Conservation (phyloP, 2,113 vertebrate species). For the Thunnus thynnus region DNA sequence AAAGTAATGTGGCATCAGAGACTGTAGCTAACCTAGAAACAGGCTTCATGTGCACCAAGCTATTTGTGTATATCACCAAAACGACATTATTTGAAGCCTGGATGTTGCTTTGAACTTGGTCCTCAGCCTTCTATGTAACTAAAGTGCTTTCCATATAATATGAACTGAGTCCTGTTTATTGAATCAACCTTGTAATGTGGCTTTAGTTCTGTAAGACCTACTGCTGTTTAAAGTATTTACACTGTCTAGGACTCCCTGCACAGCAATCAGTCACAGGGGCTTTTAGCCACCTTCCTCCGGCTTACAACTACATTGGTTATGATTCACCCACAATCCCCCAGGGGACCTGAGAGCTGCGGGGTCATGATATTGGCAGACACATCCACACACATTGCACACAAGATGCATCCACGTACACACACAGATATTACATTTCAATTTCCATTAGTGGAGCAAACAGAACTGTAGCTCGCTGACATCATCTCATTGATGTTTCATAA, state of each 20-base stretch:
- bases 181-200: constrained; percentile 3
- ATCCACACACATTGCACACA: constrained; percentile 7
- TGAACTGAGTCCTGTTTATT: constrained; percentile 20
- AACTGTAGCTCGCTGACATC: neutral
- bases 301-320: constrained; percentile 28
- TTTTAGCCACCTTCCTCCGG: constrained; percentile 26
- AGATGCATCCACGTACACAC: neutral
- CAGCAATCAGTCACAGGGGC: constrained; percentile 39
- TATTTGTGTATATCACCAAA: neutral
- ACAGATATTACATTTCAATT: constrained; percentile 37
- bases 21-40: constrained; percentile 1
- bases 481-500: constrained; percentile 35
- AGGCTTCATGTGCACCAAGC: neutral
- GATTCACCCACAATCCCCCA: constrained; percentile 43
- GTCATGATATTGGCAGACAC: constrained; percentile 21
- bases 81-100: neutral
- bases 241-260: neutral
- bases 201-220: constrained; percentile 1
- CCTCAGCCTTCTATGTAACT: neutral
- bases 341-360: constrained; percentile 24
- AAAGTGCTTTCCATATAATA: neutral
- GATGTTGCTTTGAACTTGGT: constrained; percentile 7
- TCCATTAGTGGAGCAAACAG: constrained; percentile 20
- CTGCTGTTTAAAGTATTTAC: constrained; percentile 15
- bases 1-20: constrained; percentile 27